These are phyloP conservation scores for Empis stercorea DNA, from an alignment of 2,888 invertebrate species.

Conservation along the genomic window DNA sequence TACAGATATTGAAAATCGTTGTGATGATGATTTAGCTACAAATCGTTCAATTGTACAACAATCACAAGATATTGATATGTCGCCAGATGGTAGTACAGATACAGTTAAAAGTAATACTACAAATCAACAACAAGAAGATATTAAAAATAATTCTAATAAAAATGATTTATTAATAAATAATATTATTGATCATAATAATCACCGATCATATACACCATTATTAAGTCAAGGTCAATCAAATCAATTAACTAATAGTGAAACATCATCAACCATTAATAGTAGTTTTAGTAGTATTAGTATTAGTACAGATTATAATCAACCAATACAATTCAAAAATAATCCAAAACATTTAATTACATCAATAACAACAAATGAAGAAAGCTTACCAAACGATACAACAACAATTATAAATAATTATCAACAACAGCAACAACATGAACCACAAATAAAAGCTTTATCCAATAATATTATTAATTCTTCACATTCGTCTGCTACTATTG, in stretches of 20 bases:
- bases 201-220: slow-evolving; percentile 12
- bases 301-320: slow-evolving; percentile 23
- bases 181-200: neutral
- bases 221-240: slow-evolving; percentile 23
- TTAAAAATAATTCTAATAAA: no score
- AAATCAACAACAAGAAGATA: slow-evolving; percentile 26
- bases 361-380: slow-evolving; percentile 25
- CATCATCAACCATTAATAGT: slow-evolving; percentile 26
- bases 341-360: slow-evolving; percentile 27
- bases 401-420: slow-evolving; percentile 25
- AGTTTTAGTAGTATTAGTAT: slow-evolving; percentile 23
- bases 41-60: slow-evolving; percentile 19
- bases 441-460: slow-evolving; percentile 3
- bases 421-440: slow-evolving; percentile 13
- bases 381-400: neutral
- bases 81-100: slow-evolving; percentile 48
- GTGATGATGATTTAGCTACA: slow-evolving; percentile 43
- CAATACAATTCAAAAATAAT: slow-evolving; percentile 22
- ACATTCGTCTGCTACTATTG: slow-evolving; percentile 8
- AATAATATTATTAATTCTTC: slow-evolving; percentile 4
- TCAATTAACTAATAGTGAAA: slow-evolving; percentile 23
- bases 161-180: slow-evolving; percentile 5
- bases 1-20: slow-evolving; percentile 69
- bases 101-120: slow-evolving; percentile 35
- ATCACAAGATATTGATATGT: slow-evolving; percentile 39